phyloP scores from a whole-genome alignment of 2,888 invertebrate genomes.

The Drosophila atripex region DNA sequence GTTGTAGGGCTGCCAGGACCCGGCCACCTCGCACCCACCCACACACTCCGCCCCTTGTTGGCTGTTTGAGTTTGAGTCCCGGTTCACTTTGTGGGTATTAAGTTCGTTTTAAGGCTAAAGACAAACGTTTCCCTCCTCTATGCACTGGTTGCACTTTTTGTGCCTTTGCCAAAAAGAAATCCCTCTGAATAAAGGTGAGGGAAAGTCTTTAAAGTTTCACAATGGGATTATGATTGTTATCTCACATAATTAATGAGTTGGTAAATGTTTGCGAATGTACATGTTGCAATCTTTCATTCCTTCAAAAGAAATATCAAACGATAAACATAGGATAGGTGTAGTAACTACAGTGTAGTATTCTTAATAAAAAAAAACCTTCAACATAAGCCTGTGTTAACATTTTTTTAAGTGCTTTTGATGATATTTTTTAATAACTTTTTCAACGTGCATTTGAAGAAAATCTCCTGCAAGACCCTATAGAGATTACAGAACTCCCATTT shows the following conservation, averaged over 20 bases:
- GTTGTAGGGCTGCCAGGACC: slow-evolving; percentile 61
- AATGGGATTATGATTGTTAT: slow-evolving; percentile 35
- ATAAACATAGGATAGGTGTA: no score
- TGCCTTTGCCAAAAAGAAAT: slow-evolving; percentile 29
- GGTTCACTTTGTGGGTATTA: slow-evolving; percentile 73
- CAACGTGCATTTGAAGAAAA: no score
- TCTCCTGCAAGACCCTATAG: not conserved
- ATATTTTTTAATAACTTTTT: no score
- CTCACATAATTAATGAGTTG: slow-evolving; percentile 33
- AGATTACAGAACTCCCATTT: not conserved
- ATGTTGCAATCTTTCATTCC: no score
- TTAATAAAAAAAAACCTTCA: no score
- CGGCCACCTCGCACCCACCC: slow-evolving; percentile 9
- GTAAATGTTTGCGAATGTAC: not conserved
- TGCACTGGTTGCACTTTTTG: slow-evolving; percentile 42
- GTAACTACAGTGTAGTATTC: no score
- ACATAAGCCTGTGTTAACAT: no score
- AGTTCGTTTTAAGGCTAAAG: slow-evolving; percentile 70
- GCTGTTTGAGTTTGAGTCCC: slow-evolving; percentile 38
- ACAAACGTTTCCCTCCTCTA: slow-evolving; percentile 54
- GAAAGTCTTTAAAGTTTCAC: slow-evolving; percentile 41
- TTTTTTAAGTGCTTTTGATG: no score
- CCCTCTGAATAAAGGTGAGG: slow-evolving; percentile 15
- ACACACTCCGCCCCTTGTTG: slow-evolving; percentile 1
- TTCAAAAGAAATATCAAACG: no score